A percentile compares a stretch with the other conserved stretches of the same genome.
These are phyloP conservation scores for Otolemur crassicaudatus DNA, from an alignment of 2,797 vertebrate species.

Conservation along the genomic window DNA sequence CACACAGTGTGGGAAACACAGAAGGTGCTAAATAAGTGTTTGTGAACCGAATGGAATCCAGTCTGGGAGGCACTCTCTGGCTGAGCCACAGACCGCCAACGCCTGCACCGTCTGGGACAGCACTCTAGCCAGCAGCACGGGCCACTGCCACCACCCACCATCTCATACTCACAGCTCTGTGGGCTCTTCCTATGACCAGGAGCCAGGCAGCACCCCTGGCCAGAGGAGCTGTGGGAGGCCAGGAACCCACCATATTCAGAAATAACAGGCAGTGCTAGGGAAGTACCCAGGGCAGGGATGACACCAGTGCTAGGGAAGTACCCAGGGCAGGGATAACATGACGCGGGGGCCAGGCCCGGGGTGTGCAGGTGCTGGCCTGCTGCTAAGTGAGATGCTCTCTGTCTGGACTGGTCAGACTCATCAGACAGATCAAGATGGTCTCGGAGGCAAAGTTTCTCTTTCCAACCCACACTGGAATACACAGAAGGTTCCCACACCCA, in stretches of 20 bases:
- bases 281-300: background rate
- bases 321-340: background rate
- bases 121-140: background rate
- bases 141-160: background rate
- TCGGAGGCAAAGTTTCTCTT: background rate
- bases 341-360: too few relatives aligned
- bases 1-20: background rate
- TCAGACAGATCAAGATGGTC: background rate
- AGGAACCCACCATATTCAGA: background rate
- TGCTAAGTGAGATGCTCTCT: background rate
- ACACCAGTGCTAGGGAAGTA: background rate
- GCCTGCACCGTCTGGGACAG: background rate
- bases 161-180: rapidly evolving
- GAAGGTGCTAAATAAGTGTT: background rate
- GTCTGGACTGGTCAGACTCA: rapidly evolving
- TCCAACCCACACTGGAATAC: background rate
- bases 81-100: background rate
- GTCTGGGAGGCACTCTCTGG: background rate
- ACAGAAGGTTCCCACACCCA: background rate
- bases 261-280: background rate
- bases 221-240: background rate
- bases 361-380: rapidly evolving
- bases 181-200: background rate
- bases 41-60: background rate
- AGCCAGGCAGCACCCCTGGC: background rate